Base-by-base conservation (phyloP, 2,113 vertebrate species). In the Oncorhynchus clarkii region DNA sequence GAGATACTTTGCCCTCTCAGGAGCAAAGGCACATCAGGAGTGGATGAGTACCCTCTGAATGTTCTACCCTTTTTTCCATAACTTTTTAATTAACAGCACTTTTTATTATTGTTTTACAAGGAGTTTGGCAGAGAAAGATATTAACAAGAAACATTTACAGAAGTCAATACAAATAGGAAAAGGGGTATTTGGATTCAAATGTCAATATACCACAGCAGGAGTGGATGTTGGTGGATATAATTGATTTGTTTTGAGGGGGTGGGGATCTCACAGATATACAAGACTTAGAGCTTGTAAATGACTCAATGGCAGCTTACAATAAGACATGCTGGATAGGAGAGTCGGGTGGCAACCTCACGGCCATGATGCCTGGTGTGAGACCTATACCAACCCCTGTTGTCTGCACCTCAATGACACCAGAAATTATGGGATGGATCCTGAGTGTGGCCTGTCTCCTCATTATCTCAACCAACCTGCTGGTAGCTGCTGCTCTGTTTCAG, bases 361-460 rank as follows among this genome's bases (percentile, higher is more conserved):
- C 67, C 22, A 7, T 45, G 62, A 75, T 72, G 64, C 65, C 76
- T n/a, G 20, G 18, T 45, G n/a, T 22, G 67, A 16, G 34, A 22
- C 39, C 34, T 31, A 48, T 39, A n/a, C 24, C 34, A 2, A n/a
- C 11, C 14, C 49, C 49, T 51, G 9, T 70, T 34, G 67, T 12
- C 39, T 11, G 45, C 74, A 73, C 24, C 12, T n/a, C 76, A 72
- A 77, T 71, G 67, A 82, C 78, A 11, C 64, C 60, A 9, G 22
- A 26, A 13, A 31, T 77, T 49, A 90, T 95, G 71, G 96, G 94
- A 34, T 39, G 84, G 68, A 87, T 94, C 81, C 93, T 98, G 0
- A 91, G 91, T 1, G 22, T 91, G 57, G 90, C 94, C 77, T 92
- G 96, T 2, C 88, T 87, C 0, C 90, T 97, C 72, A 97, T 98